Evolutionary conservation across 2,797 vertebrate genomes (phyloP).

Genomic region (Hydrocynus forskahlii): DNA sequence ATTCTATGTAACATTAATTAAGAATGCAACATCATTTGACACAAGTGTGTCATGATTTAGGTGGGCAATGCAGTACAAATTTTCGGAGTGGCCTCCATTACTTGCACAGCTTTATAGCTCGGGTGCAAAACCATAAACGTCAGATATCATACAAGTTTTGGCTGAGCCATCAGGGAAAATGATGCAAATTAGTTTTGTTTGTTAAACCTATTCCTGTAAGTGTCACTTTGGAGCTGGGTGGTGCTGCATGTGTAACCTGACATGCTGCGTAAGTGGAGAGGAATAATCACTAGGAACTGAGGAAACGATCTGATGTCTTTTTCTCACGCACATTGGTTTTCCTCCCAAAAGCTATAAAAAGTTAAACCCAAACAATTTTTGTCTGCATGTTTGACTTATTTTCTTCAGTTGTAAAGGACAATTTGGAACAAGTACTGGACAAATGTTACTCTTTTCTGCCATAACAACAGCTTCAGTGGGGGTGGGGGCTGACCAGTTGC

Average conservation of each 20-base stretch:
- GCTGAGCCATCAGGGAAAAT: not conserved
- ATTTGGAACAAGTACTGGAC: not conserved
- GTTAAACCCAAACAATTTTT: not conserved
- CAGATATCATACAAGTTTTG: not conserved
- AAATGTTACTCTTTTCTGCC: slow-evolving; percentile 26
- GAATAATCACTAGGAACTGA: not conserved
- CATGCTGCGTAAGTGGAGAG: not conserved
- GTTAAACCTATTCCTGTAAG: not conserved
- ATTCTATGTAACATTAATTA: not conserved
- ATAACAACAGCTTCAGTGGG: slow-evolving; percentile 25
- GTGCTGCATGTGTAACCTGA: not conserved
- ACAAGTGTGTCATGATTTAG: not conserved
- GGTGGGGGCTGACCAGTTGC: slow-evolving; percentile 41
- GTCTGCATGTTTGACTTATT: not conserved
- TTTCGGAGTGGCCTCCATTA: not conserved
- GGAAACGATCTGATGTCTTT: not conserved
- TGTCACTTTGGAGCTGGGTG: not conserved
- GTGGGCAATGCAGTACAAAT: not conserved
- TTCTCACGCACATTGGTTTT: not conserved
- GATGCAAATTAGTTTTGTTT: not conserved
- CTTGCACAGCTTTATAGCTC: not conserved
- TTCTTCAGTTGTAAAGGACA: not conserved
- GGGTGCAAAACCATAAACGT: too few species aligned
- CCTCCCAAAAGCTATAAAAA: slow-evolving; percentile 6
- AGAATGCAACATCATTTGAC: not conserved